Base-by-base conservation (phyloP, 2,888 invertebrate genomes). In the Pemphredon lugubris region DNA sequence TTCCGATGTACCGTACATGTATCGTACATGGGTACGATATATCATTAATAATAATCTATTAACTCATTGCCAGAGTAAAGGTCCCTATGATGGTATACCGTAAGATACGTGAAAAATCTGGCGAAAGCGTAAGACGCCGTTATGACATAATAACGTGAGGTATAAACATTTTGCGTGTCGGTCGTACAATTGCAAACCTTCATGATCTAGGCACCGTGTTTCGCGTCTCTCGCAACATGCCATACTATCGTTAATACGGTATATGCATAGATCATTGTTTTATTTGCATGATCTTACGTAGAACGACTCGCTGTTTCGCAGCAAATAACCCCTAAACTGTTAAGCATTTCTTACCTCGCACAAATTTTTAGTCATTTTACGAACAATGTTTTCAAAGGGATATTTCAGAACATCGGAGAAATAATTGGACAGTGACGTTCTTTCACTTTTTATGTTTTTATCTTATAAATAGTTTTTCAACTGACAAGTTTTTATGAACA, bases 81-180 rank as follows among this genome's bases (percentile, higher is more conserved):
- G n/a, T n/a, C n/a, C n/a, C n/a, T n/a, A n/a, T n/a, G n/a, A n/a
- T n/a, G n/a, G n/a, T n/a, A n/a, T n/a, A n/a, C n/a, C n/a, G 7
- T 7, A 26, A 26, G 26, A 26, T 7, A 26, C 26, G 42, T 42
- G n/a, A 9, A n/a, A 34, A 9, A 34, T 9, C n/a, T 3, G 34
- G n/a, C 4, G 34, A 42, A n/a, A 16, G 5, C 11, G 11, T 16
- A 16, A 16, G 40, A 39, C 7, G n/a, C 18, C 50, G 39, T 67
- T 54, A 32, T 21, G 63, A 67, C 44, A 45, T 64, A 67, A 73
- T 57, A 75, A 66, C 68, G 65, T 45, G 77, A 73, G 63, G 50
- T 51, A 65, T 34, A 66, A 61, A 42, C 42, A 67, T 77, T 81
- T 81, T 54, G 76, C 77, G 68, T 81, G 81, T 59, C 70, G 40